Conservation (phyloP, 1,140 invertebrate genomes). For the Parasteatoda tepidariorum region DNA sequence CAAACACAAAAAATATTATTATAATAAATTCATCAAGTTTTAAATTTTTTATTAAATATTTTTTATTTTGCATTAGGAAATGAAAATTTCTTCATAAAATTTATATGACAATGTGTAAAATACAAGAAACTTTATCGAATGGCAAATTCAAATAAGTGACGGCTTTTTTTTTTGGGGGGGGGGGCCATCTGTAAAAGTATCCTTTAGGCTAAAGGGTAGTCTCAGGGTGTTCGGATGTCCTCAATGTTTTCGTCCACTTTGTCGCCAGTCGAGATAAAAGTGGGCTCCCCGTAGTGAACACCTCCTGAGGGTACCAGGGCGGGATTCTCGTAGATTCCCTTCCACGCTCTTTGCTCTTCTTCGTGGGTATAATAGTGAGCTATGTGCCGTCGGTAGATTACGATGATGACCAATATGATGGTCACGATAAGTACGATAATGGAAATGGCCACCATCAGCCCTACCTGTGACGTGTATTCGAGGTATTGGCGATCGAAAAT, state of each 20-base stretch:
- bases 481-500: conserved; percentile 24
- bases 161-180: too few species aligned
- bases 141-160: too few species aligned
- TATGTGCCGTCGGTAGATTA: conserved; percentile 73
- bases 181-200: too few species aligned
- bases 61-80: too few species aligned
- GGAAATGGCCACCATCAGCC: conserved; percentile 66
- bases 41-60: too few species aligned
- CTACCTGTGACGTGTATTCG: conserved; percentile 57
- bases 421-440: conserved; percentile 66
- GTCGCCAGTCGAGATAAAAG: conserved; percentile 29
- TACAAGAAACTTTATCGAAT: too few species aligned
- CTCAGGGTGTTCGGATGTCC: too few species aligned
- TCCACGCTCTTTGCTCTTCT: conserved; percentile 70
- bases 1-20: too few species aligned
- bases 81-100: too few species aligned
- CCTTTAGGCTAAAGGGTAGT: too few species aligned
- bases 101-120: too few species aligned
- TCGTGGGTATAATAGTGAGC: conserved; percentile 80
- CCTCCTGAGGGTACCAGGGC: conserved; percentile 12
- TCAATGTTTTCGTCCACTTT: conserved; percentile 53
- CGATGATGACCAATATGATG: conserved; percentile 65
- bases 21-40: too few species aligned
- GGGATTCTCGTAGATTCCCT: conserved; percentile 53
- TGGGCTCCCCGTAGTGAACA: conserved; percentile 25